These are phyloP conservation scores for Polyodon spathula DNA, from an alignment of 2,113 vertebrate genomes.

Conservation along the genomic window DNA sequence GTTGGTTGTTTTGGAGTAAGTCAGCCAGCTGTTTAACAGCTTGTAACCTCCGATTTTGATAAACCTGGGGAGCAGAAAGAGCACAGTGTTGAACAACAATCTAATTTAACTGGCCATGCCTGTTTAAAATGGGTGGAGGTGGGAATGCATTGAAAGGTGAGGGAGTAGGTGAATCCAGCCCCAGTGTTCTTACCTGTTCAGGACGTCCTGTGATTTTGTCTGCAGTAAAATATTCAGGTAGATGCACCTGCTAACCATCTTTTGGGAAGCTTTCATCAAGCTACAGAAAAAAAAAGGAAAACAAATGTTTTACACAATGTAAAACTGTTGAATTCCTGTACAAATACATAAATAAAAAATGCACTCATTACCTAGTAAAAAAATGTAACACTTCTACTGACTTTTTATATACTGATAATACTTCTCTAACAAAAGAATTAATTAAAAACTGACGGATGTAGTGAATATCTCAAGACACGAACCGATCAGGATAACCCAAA, in stretches of 20 bases:
- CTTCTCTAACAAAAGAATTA: no score
- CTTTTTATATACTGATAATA: no score
- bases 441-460: no score
- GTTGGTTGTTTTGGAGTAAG: constrained; percentile 75
- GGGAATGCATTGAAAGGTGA: no score
- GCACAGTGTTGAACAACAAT: not conserved
- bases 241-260: constrained; percentile 94
- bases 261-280: constrained; percentile 87
- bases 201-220: constrained; percentile 74
- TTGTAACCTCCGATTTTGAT: constrained; percentile 84
- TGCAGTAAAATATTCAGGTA: constrained; percentile 92
- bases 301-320: not conserved
- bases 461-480: not conserved
- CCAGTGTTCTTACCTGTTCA: constrained; percentile 61
- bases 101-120: no score
- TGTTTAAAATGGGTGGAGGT: no score
- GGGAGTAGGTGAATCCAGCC: no score
- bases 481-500: no score
- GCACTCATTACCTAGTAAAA: no score
- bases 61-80: constrained; percentile 51
- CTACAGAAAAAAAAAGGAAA: constrained; percentile 38
- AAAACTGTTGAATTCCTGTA: no score
- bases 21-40: constrained; percentile 85
- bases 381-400: no score
- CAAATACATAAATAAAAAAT: no score